A percentile compares a stretch with the other conserved stretches of the same genome.
Evolutionary conservation across 2,888 invertebrate species (phyloP).

Genomic region (Rotaria socialis): DNA sequence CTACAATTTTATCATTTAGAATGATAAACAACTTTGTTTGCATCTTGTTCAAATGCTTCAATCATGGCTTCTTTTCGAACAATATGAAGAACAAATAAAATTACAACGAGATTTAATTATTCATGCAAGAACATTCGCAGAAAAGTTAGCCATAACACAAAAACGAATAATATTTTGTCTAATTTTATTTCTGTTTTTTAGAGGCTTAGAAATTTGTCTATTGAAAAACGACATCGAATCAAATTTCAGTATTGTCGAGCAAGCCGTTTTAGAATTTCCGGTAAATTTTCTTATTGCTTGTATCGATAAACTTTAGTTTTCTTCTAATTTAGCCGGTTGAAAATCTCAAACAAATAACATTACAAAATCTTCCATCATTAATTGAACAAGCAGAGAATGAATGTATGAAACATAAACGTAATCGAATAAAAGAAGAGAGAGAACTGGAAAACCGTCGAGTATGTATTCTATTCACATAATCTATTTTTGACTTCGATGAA

Average conservation of each 20-base stretch:
- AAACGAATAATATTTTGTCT: not conserved
- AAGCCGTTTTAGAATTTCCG: not conserved
- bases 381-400: constrained; percentile 27
- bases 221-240: constrained; percentile 19
- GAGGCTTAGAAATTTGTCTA: constrained; percentile 33
- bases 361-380: not conserved
- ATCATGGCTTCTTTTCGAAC: constrained; percentile 10
- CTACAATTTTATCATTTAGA: not conserved
- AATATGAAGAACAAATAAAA: constrained; percentile 15
- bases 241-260: not conserved
- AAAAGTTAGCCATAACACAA: not conserved
- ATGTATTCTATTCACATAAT: not conserved
- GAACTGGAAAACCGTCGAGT: constrained; percentile 12
- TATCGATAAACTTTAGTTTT: too few species aligned
- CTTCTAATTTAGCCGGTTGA: not conserved
- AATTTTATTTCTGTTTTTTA: not conserved
- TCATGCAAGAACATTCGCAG: not conserved
- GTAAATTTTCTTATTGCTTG: not conserved
- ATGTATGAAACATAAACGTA: constrained; percentile 21
- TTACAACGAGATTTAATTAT: not conserved
- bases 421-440: constrained; percentile 7
- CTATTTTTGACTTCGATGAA: too few species aligned
- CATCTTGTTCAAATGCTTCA: constrained; percentile 9
- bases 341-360: not conserved
- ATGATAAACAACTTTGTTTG: constrained; percentile 1